Conservation (phyloP, 2,113 vertebrate species). For the crab-eating macaque (Macaca fascicularis) region T2T-MFA8v1.1 NC_088379.1:145683501-145684000, state of each 20-base stretch:
- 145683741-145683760: not conserved
- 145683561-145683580: not conserved
- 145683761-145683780: not conserved
- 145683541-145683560: not conserved
- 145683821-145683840: not conserved
- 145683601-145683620: not conserved
- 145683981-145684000: not conserved
- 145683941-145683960: not conserved
- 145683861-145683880: not conserved
- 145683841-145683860: fast-evolving
- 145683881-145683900: not conserved
- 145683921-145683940: not conserved
- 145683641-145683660: not conserved
- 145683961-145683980: not conserved
- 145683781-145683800: no score
- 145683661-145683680: not conserved
- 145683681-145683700: not conserved
- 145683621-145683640: not conserved
- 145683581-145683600: not conserved
- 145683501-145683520: not conserved
- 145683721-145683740: not conserved
- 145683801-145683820: no score
- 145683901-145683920: not conserved
- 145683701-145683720: not conserved
- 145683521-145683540: not conserved